These are phyloP conservation scores for Drosophila prosaltans DNA, from an alignment of 1,140 invertebrate genomes.

Conservation along the genomic window DNA sequence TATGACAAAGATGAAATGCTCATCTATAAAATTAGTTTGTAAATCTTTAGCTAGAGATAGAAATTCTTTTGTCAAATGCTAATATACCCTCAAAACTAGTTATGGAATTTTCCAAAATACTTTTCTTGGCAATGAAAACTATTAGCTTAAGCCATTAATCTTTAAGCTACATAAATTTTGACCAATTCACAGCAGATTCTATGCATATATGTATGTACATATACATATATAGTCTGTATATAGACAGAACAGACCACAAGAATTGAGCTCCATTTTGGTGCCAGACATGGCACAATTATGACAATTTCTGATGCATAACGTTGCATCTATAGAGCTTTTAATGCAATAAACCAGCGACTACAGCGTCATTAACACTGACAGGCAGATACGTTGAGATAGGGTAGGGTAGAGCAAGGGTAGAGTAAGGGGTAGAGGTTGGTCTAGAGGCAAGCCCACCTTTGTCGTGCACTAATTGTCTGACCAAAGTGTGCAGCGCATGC, in stretches of 20 bases:
- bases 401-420: background rate
- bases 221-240: conserved; percentile 3
- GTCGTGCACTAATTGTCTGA: conserved; percentile 77
- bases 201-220: conserved; percentile 1
- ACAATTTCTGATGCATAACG: conserved; percentile 80
- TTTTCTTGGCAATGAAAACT: conserved; percentile 67
- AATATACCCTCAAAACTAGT: conserved; percentile 20
- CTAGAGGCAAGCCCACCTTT: conserved; percentile 35
- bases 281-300: conserved; percentile 79
- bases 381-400: background rate
- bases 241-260: conserved; percentile 28
- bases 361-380: conserved; percentile 73
- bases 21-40: too few relatives aligned
- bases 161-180: conserved; percentile 41
- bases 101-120: conserved; percentile 23
- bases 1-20: too few relatives aligned
- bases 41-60: too few relatives aligned
- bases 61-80: background rate
- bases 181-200: conserved; percentile 28
- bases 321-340: conserved; percentile 69
- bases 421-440: background rate
- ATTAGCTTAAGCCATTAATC: conserved; percentile 71
- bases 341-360: conserved; percentile 72
- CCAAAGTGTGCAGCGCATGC: conserved; percentile 74
- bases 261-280: conserved; percentile 45